Evolutionary conservation across 2,888 invertebrate genomes (phyloP).

Genomic region (Ormyrus labotus): DNA sequence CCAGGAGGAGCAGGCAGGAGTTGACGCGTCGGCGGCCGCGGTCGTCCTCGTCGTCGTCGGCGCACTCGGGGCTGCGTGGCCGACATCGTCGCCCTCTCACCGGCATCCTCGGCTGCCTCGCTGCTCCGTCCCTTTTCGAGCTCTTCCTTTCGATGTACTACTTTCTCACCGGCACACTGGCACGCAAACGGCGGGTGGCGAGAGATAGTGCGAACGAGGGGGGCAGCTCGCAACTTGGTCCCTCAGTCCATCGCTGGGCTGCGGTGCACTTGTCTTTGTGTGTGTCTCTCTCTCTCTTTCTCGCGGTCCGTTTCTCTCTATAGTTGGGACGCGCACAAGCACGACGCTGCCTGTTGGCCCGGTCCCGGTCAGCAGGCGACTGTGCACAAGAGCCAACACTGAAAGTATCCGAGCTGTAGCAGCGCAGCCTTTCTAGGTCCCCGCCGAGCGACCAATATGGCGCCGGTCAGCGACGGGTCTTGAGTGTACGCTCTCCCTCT

Average conservation of each 20-base stretch:
- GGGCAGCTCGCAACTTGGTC: not conserved
- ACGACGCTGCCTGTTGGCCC: slow-evolving; percentile 63
- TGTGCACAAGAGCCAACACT: slow-evolving; percentile 55
- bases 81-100: slow-evolving; percentile 51
- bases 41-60: slow-evolving; percentile 29
- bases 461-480: not conserved
- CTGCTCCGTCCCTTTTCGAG: slow-evolving; percentile 48
- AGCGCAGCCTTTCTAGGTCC: slow-evolving; percentile 49
- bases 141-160: slow-evolving; percentile 2
- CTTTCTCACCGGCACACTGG: not conserved
- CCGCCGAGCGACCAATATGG: slow-evolving; percentile 22
- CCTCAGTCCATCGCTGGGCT: slow-evolving; percentile 31
- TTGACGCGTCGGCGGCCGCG: not conserved
- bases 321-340: slow-evolving; percentile 51
- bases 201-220: slow-evolving; percentile 38
- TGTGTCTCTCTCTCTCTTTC: slow-evolving; percentile 2
- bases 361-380: slow-evolving; percentile 75
- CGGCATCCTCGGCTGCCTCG: slow-evolving; percentile 50
- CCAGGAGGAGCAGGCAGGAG: slow-evolving; percentile 19
- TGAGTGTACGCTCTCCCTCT: not conserved
- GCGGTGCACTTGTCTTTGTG: not conserved
- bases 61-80: not conserved
- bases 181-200: not conserved
- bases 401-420: not conserved
- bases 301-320: no score